Base-by-base conservation (phyloP, 2,888 invertebrate species). In the Ecliptopera silaceata region DNA sequence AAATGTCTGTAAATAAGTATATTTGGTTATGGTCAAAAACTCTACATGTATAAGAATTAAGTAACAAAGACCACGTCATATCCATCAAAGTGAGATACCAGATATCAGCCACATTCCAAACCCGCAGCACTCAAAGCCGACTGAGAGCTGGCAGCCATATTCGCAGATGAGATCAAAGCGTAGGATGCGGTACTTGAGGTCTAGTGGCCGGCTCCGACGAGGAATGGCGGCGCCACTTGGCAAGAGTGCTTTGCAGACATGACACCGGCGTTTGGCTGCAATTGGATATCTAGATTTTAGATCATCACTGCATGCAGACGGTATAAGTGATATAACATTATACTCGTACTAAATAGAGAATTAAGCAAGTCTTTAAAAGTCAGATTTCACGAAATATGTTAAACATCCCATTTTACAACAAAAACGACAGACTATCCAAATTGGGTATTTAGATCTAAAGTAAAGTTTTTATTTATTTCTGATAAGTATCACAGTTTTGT, bases 131-230 rank as follows among this genome's bases (percentile, higher is more conserved):
- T 42, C 11, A 15, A 11, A 15, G 8, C 4, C 12, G n/a, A 32
- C 32, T 36, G 15, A 15, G 36, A 10, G 36, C 36, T 36, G 36
- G 20, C 41, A 8, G 26, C 42, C 26, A 42, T 26, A 26, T 26
- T 34, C 34, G 15, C 20, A 22, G 36, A 13, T 43, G 29, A 44
- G 31, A 31, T 44, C 44, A 44, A 44, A 42, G 42, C 22, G 26
- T n/a, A 42, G 42, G 42, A 42, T 26, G 42, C 42, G 42, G 3
- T 26, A 42, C 42, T 42, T 22, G 29, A 43, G 29, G 11, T 17
- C 29, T 10, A 43, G 43, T 15, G 43, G 29, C 17, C 43, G 18
- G 39, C 17, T 18, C 42, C 31, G 17, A 31, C 31, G 43, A 29
- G 42, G 22, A 42, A 42, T 26, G 26, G 42, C 13, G 11, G 18